These are phyloP conservation scores for Melanotaenia pygmaea DNA, from an alignment of 2,797 vertebrate species.

Conservation along the genomic window DNA sequence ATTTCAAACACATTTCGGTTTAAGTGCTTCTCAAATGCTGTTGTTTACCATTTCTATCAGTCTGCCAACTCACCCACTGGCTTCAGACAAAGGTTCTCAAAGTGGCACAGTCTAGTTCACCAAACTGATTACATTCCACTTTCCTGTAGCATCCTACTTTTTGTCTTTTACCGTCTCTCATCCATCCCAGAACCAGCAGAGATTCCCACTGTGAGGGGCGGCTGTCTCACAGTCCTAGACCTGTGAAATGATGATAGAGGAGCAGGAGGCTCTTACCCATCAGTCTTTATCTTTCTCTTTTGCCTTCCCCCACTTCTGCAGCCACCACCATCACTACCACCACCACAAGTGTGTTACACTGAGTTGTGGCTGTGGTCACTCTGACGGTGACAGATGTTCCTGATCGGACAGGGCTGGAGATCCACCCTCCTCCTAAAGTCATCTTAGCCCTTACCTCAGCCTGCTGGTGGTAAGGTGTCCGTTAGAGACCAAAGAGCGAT, in stretches of 20 bases:
- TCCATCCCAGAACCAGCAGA: slow-evolving; percentile 58
- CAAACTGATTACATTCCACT: slow-evolving; percentile 61
- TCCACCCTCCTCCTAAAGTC: slow-evolving; percentile 62
- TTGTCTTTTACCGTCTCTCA: slow-evolving; percentile 56
- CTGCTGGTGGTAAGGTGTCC: slow-evolving; percentile 57
- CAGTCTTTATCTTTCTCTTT: slow-evolving; percentile 79
- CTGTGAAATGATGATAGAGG: slow-evolving; percentile 85
- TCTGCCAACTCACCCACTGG: slow-evolving; percentile 45
- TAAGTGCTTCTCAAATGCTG: slow-evolving; percentile 49
- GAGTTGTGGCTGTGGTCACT: slow-evolving; percentile 67
- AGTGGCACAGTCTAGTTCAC: slow-evolving; percentile 43
- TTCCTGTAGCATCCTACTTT: slow-evolving; percentile 62
- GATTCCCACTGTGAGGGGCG: slow-evolving; percentile 73
- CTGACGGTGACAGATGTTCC: slow-evolving; percentile 77
- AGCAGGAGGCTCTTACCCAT: slow-evolving; percentile 75
- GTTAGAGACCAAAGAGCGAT: slow-evolving; percentile 64
- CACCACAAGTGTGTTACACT: slow-evolving; percentile 51
- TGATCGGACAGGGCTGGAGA: slow-evolving; percentile 54
- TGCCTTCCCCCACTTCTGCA: slow-evolving; percentile 41
- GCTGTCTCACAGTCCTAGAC: slow-evolving; percentile 73
- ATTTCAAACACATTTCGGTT: slow-evolving; percentile 50
- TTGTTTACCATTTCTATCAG: slow-evolving; percentile 63
- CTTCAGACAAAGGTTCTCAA: slow-evolving; percentile 48
- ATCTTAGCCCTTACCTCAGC: slow-evolving; percentile 69
- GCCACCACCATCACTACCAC: slow-evolving; percentile 22